Conservation (phyloP, 2,888 invertebrate genomes). For the Napeogenes inachia region DNA sequence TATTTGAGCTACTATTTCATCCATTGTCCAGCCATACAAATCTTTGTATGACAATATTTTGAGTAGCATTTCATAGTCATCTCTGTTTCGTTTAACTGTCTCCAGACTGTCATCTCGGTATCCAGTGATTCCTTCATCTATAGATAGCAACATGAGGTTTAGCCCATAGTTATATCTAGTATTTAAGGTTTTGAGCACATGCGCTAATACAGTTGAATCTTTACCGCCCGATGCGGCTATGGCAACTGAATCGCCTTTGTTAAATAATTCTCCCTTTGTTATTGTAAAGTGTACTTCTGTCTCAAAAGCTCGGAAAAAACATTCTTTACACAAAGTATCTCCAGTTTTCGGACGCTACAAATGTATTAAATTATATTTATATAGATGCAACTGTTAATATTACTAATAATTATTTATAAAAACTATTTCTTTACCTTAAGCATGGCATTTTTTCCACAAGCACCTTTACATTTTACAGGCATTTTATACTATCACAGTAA, state of each 20-base stretch:
- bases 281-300: constrained; percentile 96
- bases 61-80: constrained; percentile 94
- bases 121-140: constrained; percentile 98
- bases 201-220: constrained; percentile 98
- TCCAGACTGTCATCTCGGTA: constrained; percentile 97
- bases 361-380: constrained; percentile 21
- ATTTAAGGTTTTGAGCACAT: constrained; percentile 94
- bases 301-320: constrained; percentile 96
- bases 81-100: constrained; percentile 95
- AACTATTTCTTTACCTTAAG: constrained; percentile 78
- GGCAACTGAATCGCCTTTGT: constrained; percentile 90
- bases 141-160: constrained; percentile 92
- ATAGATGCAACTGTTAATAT: constrained; percentile 2
- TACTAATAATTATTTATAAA: background rate
- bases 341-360: constrained; percentile 92
- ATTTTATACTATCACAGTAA: constrained; percentile 56
- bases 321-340: constrained; percentile 94
- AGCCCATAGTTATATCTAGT: constrained; percentile 93
- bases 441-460: constrained; percentile 85
- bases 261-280: constrained; percentile 86
- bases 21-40: constrained; percentile 99
- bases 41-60: constrained; percentile 98
- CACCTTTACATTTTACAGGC: constrained; percentile 82
- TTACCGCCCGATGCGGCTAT: constrained; percentile 96
- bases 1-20: constrained; percentile 94